These are phyloP conservation scores for Microtus pennsylvanicus DNA, from an alignment of 2,113 vertebrate species.

Conservation along the genomic window DNA sequence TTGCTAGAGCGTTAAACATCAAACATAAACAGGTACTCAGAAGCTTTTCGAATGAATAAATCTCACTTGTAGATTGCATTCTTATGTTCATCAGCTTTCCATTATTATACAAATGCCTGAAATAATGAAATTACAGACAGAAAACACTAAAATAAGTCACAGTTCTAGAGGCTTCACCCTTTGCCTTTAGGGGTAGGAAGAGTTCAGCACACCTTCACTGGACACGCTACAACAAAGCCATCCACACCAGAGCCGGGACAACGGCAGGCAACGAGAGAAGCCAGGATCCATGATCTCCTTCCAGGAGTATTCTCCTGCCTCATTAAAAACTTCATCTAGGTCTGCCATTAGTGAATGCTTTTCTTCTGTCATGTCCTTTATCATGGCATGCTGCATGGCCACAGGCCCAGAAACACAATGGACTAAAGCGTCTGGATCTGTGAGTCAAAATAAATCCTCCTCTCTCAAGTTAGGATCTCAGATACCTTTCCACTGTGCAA, in stretches of 20 bases:
- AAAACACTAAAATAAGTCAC: background rate
- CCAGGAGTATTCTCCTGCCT: background rate
- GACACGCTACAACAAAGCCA: background rate
- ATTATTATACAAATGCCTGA: background rate
- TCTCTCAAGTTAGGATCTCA: background rate
- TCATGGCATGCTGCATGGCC: background rate
- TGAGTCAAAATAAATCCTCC: background rate
- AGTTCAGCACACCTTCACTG: background rate
- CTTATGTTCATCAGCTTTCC: background rate
- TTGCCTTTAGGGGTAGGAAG: background rate
- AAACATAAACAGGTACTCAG: background rate
- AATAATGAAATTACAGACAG: background rate
- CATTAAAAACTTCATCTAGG: background rate
- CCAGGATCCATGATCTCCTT: background rate
- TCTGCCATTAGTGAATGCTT: background rate
- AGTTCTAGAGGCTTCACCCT: background rate
- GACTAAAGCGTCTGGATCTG: background rate
- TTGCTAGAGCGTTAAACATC: background rate
- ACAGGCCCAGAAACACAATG: background rate
- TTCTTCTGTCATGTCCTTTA: background rate
- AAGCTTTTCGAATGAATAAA: background rate
- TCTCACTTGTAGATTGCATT: background rate
- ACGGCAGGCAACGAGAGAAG: background rate
- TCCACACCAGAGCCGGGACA: background rate
- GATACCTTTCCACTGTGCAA: background rate